phyloP scores from a whole-genome alignment of 2,888 invertebrate genomes.

The Chrysodeixis includens region DNA sequence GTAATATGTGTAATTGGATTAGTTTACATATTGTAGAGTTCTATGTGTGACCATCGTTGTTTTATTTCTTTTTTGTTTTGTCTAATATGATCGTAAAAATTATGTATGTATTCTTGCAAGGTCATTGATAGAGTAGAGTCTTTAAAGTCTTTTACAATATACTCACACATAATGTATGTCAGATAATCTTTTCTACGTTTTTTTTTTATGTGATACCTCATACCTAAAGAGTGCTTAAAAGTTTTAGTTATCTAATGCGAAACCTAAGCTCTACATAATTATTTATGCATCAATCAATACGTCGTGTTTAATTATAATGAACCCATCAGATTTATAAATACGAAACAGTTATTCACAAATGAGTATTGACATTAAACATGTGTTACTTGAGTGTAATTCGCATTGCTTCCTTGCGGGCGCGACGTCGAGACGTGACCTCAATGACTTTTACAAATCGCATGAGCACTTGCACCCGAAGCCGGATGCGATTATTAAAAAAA shows the following conservation, averaged over 20 bases:
- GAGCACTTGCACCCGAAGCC: constrained; percentile 22
- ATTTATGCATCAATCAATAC: neutral
- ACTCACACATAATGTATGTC: too few relatives aligned
- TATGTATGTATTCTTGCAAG: too few relatives aligned
- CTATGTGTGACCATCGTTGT: too few relatives aligned
- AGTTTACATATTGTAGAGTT: neutral
- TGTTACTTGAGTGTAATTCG: constrained; percentile 27
- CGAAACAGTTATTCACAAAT: constrained; percentile 9
- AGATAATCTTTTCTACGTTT: too few relatives aligned
- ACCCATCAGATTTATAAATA: neutral
- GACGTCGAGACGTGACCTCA: constrained; percentile 33
- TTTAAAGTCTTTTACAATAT: too few relatives aligned
- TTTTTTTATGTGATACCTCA: too few relatives aligned
- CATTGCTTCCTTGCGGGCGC: constrained; percentile 24
- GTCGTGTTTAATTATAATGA: neutral
- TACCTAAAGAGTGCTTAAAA: too few relatives aligned
- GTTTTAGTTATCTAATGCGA: too few relatives aligned
- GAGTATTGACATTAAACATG: constrained; percentile 32
- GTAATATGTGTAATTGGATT: neutral
- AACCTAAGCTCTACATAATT: neutral
- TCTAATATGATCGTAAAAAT: too few relatives aligned
- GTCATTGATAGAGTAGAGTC: too few relatives aligned
- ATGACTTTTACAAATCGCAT: constrained; percentile 33
- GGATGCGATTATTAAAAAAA: constrained; percentile 14
- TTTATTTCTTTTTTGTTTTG: too few relatives aligned